A percentile compares a stretch with the other conserved stretches of the same genome.
phyloP scores from a whole-genome alignment of 2,888 invertebrate species.

The Beris chalybata region DNA sequence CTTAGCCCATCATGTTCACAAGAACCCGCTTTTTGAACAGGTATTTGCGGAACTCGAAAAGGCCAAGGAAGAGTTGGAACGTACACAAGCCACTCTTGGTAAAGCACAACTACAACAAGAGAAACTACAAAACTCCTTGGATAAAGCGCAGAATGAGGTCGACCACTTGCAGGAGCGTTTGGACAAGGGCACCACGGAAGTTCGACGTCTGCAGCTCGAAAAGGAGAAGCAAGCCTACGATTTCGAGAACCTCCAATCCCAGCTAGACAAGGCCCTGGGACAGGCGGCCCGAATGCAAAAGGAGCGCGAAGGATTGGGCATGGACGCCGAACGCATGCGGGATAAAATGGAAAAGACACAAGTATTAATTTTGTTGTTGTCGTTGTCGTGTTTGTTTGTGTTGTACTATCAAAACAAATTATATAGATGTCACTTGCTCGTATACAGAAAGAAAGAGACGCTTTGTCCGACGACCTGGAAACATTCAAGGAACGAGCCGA shows the following conservation, averaged over 20 bases:
- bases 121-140: constrained; percentile 84
- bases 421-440: constrained; percentile 74
- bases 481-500: constrained; percentile 82
- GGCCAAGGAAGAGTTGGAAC: constrained; percentile 82
- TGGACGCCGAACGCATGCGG: constrained; percentile 81
- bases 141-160: constrained; percentile 87
- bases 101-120: constrained; percentile 91
- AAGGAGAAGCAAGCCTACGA: constrained; percentile 90
- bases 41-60: constrained; percentile 77
- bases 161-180: constrained; percentile 87
- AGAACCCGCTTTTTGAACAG: too few relatives aligned
- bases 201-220: constrained; percentile 75
- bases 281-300: constrained; percentile 86
- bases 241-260: constrained; percentile 86
- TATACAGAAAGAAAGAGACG: constrained; percentile 86
- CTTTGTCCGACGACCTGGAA: constrained; percentile 77
- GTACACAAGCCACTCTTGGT: constrained; percentile 85
- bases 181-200: constrained; percentile 80
- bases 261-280: constrained; percentile 86
- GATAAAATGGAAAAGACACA: constrained; percentile 90
- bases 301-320: constrained; percentile 81
- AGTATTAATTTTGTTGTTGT: constrained; percentile 58
- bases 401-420: constrained; percentile 40
- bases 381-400: constrained; percentile 45
- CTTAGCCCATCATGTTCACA: too few relatives aligned